Evolutionary conservation across 2,113 vertebrate genomes (phyloP).

Genomic region (Nyctibius bracteatus): DNA sequence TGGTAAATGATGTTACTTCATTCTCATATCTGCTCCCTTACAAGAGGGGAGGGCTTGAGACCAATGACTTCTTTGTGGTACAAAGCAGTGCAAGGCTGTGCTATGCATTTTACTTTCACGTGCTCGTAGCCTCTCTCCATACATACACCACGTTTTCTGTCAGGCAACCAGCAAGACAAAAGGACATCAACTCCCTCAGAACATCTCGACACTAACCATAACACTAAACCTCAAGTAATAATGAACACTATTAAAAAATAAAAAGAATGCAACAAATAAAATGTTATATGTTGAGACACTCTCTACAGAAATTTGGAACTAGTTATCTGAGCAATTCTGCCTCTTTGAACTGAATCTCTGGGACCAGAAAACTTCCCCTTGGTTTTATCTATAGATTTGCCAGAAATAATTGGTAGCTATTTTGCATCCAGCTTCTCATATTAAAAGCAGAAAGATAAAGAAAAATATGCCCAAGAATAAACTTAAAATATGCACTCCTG

Average conservation of each 20-base stretch:
- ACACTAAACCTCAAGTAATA: neutral
- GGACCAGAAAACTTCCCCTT: neutral
- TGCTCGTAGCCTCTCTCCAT: neutral
- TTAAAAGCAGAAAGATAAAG: neutral
- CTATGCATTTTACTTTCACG: neutral
- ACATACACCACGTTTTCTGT: accelerated
- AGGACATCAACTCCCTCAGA: neutral
- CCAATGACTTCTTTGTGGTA: neutral
- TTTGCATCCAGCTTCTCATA: neutral
- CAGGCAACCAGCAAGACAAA: neutral
- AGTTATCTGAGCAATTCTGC: neutral
- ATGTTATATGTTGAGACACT: neutral
- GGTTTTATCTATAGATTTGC: neutral
- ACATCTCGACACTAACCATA: neutral
- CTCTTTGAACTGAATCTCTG: neutral
- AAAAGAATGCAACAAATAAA: neutral
- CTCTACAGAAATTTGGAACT: neutral
- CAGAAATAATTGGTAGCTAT: neutral
- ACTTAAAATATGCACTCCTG: neutral
- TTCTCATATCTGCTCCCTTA: neutral
- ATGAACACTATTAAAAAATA: neutral
- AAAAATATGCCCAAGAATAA: neutral
- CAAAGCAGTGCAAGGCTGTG: neutral
- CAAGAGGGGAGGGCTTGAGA: neutral
- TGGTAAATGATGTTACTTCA: neutral